Conservation (phyloP, 2,113 vertebrate genomes). For the Atractosteus spatula region DNA sequence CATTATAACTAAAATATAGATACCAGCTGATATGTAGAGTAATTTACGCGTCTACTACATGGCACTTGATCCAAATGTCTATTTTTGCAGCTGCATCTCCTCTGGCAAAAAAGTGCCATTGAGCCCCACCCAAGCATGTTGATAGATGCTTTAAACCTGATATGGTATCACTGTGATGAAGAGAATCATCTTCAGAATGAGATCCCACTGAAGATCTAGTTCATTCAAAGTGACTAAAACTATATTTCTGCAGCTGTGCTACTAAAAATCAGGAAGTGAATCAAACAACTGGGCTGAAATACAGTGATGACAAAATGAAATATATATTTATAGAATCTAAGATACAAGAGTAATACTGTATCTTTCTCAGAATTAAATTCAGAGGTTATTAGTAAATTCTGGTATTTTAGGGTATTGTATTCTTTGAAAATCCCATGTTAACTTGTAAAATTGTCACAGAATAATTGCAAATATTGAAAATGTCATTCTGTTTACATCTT, state of each 20-base stretch:
- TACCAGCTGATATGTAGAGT: not conserved
- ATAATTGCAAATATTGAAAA: no score
- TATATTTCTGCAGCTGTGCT: conserved; percentile 20
- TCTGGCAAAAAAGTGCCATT: conserved; percentile 18
- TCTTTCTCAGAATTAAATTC: no score
- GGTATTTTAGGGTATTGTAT: no score
- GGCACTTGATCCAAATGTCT: conserved; percentile 9
- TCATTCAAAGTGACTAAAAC: conserved; percentile 24
- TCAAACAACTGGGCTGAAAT: no score
- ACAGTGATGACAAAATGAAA: no score
- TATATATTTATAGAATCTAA: no score
- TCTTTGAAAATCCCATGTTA: no score
- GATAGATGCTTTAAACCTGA: conserved; percentile 41
- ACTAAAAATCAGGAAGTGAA: no score
- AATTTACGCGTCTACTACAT: not conserved
- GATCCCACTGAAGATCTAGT: conserved; percentile 22
- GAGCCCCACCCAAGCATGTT: conserved; percentile 33
- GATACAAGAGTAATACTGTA: no score
- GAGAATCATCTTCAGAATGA: conserved; percentile 29
- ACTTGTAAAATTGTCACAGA: no score
- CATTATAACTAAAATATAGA: not conserved
- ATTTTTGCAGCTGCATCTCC: conserved; percentile 19
- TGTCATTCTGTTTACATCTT: no score
- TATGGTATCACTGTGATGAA: conserved; percentile 29
- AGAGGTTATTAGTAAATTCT: no score